phyloP scores from a whole-genome alignment of 2,113 vertebrate species.

The Lepus americanus region DNA sequence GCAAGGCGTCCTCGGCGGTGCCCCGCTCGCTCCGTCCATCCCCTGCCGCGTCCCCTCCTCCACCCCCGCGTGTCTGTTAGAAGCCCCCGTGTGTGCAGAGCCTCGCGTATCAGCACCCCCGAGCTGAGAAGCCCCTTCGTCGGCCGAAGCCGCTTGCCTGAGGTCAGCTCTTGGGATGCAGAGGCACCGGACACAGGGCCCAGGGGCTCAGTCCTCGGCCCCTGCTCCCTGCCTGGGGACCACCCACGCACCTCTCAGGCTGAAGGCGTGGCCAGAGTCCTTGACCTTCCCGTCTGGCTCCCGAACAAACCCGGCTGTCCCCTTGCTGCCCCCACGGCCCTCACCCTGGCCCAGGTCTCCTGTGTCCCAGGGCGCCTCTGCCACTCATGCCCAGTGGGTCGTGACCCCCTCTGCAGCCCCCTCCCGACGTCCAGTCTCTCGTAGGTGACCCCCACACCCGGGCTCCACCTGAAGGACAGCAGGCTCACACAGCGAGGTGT shows the following conservation, averaged over 20 bases:
- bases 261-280: rapidly evolving
- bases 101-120: rapidly evolving
- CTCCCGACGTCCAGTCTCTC: no score
- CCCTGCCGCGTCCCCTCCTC: rapidly evolving
- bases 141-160: rapidly evolving
- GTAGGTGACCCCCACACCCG: no score
- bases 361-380: background rate
- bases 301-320: no score
- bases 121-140: background rate
- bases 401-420: background rate
- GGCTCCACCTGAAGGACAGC: no score
- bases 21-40: rapidly evolving
- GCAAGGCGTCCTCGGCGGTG: background rate
- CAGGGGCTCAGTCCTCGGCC: background rate
- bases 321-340: no score
- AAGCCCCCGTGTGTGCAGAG: rapidly evolving
- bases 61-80: rapidly evolving
- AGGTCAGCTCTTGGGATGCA: rapidly evolving
- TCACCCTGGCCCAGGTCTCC: no score
- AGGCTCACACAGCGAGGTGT: rapidly evolving
- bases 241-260: rapidly evolving
- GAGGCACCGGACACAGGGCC: rapidly evolving
- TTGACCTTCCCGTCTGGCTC: rapidly evolving
- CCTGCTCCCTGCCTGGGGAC: background rate
- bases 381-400: no score